Conservation (phyloP, 2,113 vertebrate species). For the Prunella fulvescens region DNA sequence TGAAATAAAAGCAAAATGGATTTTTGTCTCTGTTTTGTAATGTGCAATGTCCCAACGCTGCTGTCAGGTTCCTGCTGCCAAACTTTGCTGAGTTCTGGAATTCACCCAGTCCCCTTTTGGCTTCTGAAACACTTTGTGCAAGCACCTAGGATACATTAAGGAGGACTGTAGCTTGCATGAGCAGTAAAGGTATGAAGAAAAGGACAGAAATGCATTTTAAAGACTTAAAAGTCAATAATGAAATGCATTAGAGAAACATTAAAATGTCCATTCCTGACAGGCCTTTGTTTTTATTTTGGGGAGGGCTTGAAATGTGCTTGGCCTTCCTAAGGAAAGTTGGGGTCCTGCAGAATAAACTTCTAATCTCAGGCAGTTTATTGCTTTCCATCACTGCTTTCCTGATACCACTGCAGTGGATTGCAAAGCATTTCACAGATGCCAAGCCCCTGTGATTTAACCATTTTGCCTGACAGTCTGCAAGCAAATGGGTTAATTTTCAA, state of each 20-base stretch:
- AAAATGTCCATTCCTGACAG: background rate
- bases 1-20: background rate
- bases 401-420: background rate
- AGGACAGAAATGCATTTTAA: background rate
- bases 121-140: background rate
- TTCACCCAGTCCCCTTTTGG: background rate
- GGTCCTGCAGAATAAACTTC: background rate
- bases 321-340: background rate
- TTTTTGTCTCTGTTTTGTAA: background rate
- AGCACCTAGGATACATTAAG: background rate
- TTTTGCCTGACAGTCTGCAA: background rate
- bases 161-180: background rate
- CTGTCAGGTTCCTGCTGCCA: background rate
- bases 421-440: background rate
- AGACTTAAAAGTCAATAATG: background rate
- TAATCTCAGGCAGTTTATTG: background rate
- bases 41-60: rapidly evolving
- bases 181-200: background rate
- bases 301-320: background rate
- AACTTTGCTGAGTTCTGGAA: background rate
- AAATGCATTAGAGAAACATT: background rate
- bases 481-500: background rate
- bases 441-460: background rate
- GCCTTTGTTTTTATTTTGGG: background rate
- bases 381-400: background rate